Base-by-base conservation (phyloP, 2,797 vertebrate genomes). In the Typhlichthys eigenmanni region DNA sequence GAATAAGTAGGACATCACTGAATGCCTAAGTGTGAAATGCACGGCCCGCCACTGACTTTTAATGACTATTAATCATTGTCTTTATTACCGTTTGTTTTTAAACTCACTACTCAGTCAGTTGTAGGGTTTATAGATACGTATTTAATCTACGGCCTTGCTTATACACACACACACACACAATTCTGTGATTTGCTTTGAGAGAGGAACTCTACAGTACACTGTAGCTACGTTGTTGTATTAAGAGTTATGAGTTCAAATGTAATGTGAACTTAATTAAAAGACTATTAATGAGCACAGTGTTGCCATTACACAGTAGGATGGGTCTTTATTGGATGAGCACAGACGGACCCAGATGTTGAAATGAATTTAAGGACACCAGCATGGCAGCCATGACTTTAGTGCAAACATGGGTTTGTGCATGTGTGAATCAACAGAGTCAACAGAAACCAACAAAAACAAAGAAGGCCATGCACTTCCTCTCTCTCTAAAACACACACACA, bases 321-420 rank as follows among this genome's bases (percentile, higher is more conserved):
- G 56, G 56, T 68, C 74, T 80, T 65, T 49, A 68, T 63, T 68
- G 82, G 71, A 78, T 61, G 62, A 4, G 48, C 54, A 57, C 78
- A 83, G 82, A 84, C 84, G 77, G 67, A 1, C 58, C 17, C 74
- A 80, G 68, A 72, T 81, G 71, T 51, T 76, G 66, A 84, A 82
- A 87, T 87, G 66, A 87, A 85, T 88, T 85, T 85, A 86, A 89
- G 74, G 56, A 71, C 80, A 72, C 59, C 64, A 78, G 62, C 11
- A 46, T 62, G 62, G 66, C 71, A 69, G 67, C 54, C n/a, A 73
- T 52, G 82, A 82, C 83, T 81, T 43, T 66, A 74, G 64, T 49
- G 45, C 55, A 54, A 58, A 64, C 47, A 52, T 24, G 2, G 17
- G 60, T 54, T 17, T 47, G 24, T 43, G n/a, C 6, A 53, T 58